These are phyloP conservation scores for Falco peregrinus DNA, from an alignment of 2,797 vertebrate species.

Conservation along the genomic window DNA sequence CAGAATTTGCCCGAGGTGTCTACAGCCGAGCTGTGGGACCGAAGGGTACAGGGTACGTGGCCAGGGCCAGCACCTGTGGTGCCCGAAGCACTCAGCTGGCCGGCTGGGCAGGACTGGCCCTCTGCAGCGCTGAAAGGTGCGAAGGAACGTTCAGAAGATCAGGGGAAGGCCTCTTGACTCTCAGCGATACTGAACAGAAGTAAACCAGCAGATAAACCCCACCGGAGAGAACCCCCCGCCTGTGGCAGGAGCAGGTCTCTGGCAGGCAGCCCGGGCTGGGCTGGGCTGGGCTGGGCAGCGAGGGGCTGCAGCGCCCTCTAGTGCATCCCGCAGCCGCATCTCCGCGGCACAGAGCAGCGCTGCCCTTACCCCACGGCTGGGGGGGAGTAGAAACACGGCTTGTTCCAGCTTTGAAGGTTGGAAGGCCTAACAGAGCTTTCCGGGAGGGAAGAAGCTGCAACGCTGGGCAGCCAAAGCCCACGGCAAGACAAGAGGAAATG, in stretches of 20 bases:
- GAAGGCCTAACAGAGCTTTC: fast-evolving
- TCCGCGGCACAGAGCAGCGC: fast-evolving
- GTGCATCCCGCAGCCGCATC: neutral
- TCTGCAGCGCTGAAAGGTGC: neutral
- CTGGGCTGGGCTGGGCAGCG: neutral
- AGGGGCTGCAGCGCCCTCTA: conserved; percentile 59
- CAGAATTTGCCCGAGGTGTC: fast-evolving
- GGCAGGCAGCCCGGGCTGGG: neutral
- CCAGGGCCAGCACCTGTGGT: neutral
- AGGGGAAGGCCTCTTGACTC: fast-evolving
- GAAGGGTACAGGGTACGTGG: fast-evolving
- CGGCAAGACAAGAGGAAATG: neutral
- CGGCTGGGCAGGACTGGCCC: no score
- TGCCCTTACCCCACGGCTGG: neutral
- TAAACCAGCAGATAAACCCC: fast-evolving
- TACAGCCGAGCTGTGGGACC: fast-evolving
- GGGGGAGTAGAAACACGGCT: fast-evolving
- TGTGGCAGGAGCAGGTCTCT: fast-evolving
- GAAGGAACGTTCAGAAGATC: fast-evolving
- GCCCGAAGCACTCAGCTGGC: no score
- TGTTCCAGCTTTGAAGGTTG: fast-evolving
- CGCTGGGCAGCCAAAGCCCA: neutral
- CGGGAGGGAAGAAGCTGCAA: neutral
- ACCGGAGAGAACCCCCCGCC: neutral
- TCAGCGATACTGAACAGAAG: fast-evolving